These are phyloP conservation scores for Pachyrhynchus sulphureomaculatus DNA, from an alignment of 1,140 invertebrate species.

Conservation along the genomic window DNA sequence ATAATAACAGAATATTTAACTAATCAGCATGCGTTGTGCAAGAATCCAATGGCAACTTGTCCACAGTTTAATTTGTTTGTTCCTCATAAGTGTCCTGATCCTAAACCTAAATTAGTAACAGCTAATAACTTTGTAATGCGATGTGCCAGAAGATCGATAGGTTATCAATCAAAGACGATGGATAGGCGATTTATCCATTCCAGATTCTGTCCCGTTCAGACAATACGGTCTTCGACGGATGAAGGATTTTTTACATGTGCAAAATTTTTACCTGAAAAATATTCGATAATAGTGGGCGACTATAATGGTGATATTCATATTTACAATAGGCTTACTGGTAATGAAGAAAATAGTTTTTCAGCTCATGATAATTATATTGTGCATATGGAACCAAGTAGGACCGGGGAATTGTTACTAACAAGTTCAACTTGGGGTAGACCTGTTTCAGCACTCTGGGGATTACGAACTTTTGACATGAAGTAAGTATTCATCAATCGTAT, in stretches of 20 bases:
- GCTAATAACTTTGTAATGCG: constrained; percentile 72
- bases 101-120: constrained; percentile 68
- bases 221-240: constrained; percentile 71
- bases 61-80: constrained; percentile 87
- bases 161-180: constrained; percentile 60
- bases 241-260: constrained; percentile 83
- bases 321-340: constrained; percentile 79
- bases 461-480: constrained; percentile 74
- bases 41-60: constrained; percentile 89
- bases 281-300: constrained; percentile 82
- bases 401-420: constrained; percentile 79
- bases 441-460: constrained; percentile 82
- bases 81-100: constrained; percentile 93
- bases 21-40: constrained; percentile 92
- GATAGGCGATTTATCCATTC: constrained; percentile 85
- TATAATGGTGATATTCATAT: constrained; percentile 85
- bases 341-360: constrained; percentile 74
- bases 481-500: too few species aligned
- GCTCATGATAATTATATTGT: constrained; percentile 85
- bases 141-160: constrained; percentile 57
- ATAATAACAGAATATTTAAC: constrained; percentile 95
- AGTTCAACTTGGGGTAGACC: constrained; percentile 82
- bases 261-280: constrained; percentile 76
- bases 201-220: constrained; percentile 83
- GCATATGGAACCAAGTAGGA: constrained; percentile 71